A percentile compares a stretch with the other conserved stretches of the same genome.
Evolutionary conservation across 2,888 invertebrate species (phyloP).

Genomic region (Pandemis heparana): DNA sequence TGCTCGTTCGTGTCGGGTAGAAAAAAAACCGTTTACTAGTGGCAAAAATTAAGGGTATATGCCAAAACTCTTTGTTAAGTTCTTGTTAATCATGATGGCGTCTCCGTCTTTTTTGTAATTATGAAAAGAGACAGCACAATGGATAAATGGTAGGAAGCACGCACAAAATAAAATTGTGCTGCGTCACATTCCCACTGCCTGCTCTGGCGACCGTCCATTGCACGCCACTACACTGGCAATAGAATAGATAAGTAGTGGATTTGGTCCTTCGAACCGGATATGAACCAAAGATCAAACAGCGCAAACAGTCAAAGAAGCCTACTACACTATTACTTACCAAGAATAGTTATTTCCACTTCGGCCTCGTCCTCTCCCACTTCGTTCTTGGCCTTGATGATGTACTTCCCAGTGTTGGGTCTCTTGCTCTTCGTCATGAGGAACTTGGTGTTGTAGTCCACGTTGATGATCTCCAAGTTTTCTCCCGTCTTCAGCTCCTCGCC

Average conservation of each 20-base stretch:
- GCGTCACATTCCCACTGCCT: no score
- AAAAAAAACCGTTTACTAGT: no score
- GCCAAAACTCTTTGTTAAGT: no score
- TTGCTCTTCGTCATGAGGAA: conserved; percentile 94
- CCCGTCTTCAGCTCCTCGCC: conserved; percentile 87
- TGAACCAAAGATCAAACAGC: background rate
- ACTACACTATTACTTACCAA: conserved; percentile 78
- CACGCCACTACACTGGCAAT: background rate
- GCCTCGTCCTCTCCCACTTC: conserved; percentile 97
- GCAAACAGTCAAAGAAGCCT: background rate
- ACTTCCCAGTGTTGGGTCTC: conserved; percentile 93
- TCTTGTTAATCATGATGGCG: no score
- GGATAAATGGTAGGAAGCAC: no score
- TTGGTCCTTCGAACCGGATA: conserved; percentile 1
- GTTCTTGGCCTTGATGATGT: conserved; percentile 95
- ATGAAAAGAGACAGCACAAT: no score
- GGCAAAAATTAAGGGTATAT: no score
- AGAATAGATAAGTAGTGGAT: no score
- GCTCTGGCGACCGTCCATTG: no score
- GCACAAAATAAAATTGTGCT: no score
- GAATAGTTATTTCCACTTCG: conserved; percentile 94
- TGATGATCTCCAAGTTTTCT: conserved; percentile 90
- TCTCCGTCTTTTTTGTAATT: no score
- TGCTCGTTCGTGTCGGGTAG: no score
- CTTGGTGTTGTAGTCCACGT: conserved; percentile 96